Percentiles rank a stretch among this genome's conserved stretches.
These are phyloP conservation scores for Ptiloglossa arizonensis DNA, from an alignment of 1,140 invertebrate species.

Conservation along the genomic window DNA sequence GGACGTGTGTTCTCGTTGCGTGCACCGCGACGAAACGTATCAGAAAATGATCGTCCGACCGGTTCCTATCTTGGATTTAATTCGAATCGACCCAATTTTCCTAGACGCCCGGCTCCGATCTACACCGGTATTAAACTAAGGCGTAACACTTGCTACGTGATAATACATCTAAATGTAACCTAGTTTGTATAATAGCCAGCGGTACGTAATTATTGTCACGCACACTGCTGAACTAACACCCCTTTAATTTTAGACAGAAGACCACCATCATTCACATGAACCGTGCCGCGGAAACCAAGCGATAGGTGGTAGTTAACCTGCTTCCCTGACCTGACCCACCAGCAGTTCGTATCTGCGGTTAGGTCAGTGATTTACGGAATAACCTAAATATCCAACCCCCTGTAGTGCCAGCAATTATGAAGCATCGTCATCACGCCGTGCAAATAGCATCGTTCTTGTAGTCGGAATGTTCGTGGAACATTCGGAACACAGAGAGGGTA, in stretches of 20 bases:
- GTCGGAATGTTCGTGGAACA: background rate
- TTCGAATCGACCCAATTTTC: too few relatives aligned
- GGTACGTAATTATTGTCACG: background rate
- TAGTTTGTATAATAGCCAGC: background rate
- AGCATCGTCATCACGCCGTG: constrained; percentile 15
- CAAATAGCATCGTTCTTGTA: constrained; percentile 21
- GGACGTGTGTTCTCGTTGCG: too few relatives aligned
- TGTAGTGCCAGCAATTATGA: constrained; percentile 22
- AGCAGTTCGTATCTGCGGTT: background rate
- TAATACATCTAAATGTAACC: background rate
- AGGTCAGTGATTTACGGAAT: constrained; percentile 38
- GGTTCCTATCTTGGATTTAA: too few relatives aligned
- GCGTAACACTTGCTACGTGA: too few relatives aligned
- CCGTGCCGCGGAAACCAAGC: background rate
- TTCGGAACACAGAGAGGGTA: constrained; percentile 5
- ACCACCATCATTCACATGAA: background rate
- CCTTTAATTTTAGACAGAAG: background rate
- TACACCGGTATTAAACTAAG: too few relatives aligned
- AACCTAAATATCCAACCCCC: constrained; percentile 33
- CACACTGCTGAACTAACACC: background rate
- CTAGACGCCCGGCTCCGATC: too few relatives aligned
- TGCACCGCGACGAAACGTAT: too few relatives aligned
- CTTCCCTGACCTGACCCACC: constrained; percentile 31
- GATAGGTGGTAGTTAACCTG: constrained; percentile 40
- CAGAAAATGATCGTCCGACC: too few relatives aligned